Percentiles rank a stretch among this genome's conserved stretches.
phyloP scores from a whole-genome alignment of 2,113 vertebrate genomes.

The Apus apus region DNA sequence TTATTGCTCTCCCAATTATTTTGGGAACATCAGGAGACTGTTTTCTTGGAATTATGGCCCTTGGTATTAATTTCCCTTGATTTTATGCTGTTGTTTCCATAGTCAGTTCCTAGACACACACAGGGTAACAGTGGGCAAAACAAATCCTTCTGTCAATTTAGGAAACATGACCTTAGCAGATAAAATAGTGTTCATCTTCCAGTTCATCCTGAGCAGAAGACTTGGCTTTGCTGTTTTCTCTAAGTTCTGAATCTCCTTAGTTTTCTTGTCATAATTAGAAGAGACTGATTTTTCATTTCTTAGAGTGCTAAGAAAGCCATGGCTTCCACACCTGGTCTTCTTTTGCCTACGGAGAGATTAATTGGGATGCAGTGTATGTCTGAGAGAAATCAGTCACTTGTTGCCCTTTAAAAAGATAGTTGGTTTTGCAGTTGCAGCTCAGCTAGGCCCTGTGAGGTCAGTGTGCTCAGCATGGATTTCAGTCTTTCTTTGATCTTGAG shows the following conservation, averaged over 20 bases:
- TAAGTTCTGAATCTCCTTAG: background rate
- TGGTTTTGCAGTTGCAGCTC: background rate
- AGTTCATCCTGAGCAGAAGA: background rate
- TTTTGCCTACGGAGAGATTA: background rate
- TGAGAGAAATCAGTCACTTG: background rate
- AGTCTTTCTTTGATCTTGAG: background rate
- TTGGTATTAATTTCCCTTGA: background rate
- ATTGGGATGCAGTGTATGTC: background rate
- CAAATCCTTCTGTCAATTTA: background rate
- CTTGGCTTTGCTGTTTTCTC: background rate
- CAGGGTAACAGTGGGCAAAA: background rate
- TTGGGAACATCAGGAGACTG: background rate
- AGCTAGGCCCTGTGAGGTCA: background rate
- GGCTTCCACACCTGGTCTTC: background rate
- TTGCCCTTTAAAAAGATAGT: background rate
- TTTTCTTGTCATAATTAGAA: background rate
- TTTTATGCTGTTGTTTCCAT: background rate
- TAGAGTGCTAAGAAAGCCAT: background rate
- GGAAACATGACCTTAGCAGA: background rate
- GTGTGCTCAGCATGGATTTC: background rate
- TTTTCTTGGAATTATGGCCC: background rate
- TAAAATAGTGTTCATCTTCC: background rate
- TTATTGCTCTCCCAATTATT: background rate
- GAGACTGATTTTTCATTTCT: background rate
- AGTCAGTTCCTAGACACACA: background rate